phyloP scores from a whole-genome alignment of 2,888 invertebrate genomes.

The Monoplex corrugatus region DNA sequence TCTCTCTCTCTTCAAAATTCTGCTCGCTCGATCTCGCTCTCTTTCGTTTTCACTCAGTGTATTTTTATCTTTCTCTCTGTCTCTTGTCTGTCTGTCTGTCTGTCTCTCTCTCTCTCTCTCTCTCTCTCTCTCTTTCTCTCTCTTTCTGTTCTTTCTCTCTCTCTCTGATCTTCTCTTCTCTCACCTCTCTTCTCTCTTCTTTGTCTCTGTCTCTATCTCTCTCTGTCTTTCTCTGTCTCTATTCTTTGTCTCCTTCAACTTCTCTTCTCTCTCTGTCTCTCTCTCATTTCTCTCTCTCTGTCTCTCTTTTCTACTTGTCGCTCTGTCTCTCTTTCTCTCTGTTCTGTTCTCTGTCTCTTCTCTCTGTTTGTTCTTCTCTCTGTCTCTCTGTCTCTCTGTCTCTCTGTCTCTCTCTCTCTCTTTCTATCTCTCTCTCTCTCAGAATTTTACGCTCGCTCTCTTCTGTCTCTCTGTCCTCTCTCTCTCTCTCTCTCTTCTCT shows the following conservation, averaged over 20 bases:
- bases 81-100: neutral
- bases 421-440: neutral
- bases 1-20: too few species aligned
- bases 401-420: conserved; percentile 20
- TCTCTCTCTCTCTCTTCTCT: conserved; percentile 2
- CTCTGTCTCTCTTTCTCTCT: neutral
- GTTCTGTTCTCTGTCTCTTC: neutral
- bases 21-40: too few species aligned
- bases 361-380: neutral
- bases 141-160: neutral
- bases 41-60: neutral
- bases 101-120: neutral
- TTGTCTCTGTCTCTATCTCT: neutral
- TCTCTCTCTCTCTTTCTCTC: neutral
- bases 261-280: neutral
- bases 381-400: neutral
- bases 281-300: neutral
- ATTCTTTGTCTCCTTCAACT: too few species aligned
- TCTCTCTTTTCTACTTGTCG: conserved; percentile 2
- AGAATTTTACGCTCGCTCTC: neutral
- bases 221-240: neutral
- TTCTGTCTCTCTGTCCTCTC: neutral
- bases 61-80: conserved; percentile 1
- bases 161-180: too few species aligned
- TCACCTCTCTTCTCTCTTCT: too few species aligned